A percentile compares a stretch with the other conserved stretches of the same genome.
Evolutionary conservation across 2,113 vertebrate species (phyloP).

Genomic region (Chauna torquata): DNA sequence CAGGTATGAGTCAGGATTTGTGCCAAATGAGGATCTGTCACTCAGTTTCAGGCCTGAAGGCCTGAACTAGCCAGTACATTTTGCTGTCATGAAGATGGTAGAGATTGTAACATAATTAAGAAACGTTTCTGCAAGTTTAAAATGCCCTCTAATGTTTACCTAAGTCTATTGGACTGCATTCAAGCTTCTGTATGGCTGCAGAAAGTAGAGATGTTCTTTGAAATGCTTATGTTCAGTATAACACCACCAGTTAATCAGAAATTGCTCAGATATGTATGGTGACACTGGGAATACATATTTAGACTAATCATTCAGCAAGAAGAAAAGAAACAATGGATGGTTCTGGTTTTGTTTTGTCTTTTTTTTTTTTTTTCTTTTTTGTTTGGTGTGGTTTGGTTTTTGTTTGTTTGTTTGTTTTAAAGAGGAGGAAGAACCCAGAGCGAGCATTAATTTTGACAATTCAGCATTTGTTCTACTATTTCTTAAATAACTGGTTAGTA

Average conservation of each 20-base stretch:
- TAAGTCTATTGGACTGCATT: not conserved
- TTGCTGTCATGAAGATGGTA: not conserved
- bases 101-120: not conserved
- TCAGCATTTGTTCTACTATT: not conserved
- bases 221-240: not conserved
- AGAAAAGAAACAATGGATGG: not conserved
- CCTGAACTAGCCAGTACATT: not conserved
- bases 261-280: not conserved
- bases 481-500: not conserved
- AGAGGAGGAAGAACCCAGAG: not conserved
- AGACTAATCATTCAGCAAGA: not conserved
- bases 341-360: not conserved
- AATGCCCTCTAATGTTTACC: not conserved
- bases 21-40: not conserved
- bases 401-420: too few relatives aligned
- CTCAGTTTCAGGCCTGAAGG: not conserved
- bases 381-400: too few relatives aligned
- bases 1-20: not conserved
- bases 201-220: not conserved
- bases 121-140: not conserved
- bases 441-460: not conserved
- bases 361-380: not conserved
- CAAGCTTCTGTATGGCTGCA: not conserved
- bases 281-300: not conserved
- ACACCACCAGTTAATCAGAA: not conserved